Evolutionary conservation across 2,113 vertebrate species (phyloP).

Genomic region (Sorex araneus): DNA sequence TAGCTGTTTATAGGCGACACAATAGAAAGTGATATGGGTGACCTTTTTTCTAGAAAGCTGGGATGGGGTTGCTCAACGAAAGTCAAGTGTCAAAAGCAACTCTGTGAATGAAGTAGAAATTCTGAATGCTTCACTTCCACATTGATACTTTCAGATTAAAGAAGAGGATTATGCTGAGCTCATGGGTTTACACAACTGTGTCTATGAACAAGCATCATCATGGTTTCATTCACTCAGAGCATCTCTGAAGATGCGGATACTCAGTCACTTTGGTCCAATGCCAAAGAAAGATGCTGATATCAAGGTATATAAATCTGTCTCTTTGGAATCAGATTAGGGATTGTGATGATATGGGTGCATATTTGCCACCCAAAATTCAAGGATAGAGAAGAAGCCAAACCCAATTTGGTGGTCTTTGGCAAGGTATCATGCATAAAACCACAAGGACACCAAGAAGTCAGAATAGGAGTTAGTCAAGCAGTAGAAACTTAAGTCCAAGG

Average conservation of each 20-base stretch:
- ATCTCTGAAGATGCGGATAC: conserved; percentile 90
- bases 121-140: conserved; percentile 47
- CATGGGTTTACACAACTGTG: conserved; percentile 89
- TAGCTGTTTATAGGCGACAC: neutral
- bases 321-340: neutral
- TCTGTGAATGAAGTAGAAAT: neutral
- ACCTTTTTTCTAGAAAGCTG: neutral
- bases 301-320: conserved; percentile 86
- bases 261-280: conserved; percentile 92
- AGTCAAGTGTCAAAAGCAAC: neutral
- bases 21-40: neutral
- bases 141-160: conserved; percentile 88
- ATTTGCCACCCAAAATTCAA: neutral
- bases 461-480: conserved; percentile 1
- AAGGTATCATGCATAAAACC: neutral
- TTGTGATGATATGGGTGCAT: neutral
- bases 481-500: conserved; percentile 16
- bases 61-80: neutral
- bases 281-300: conserved; percentile 91
- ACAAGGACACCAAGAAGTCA: conserved; percentile 20
- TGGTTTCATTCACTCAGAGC: conserved; percentile 91
- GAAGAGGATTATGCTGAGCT: conserved; percentile 89
- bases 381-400: neutral
- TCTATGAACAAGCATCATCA: conserved; percentile 90
- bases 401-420: neutral